Base-by-base conservation (phyloP, 2,888 invertebrate species). In the Microdon myrmicae region DNA sequence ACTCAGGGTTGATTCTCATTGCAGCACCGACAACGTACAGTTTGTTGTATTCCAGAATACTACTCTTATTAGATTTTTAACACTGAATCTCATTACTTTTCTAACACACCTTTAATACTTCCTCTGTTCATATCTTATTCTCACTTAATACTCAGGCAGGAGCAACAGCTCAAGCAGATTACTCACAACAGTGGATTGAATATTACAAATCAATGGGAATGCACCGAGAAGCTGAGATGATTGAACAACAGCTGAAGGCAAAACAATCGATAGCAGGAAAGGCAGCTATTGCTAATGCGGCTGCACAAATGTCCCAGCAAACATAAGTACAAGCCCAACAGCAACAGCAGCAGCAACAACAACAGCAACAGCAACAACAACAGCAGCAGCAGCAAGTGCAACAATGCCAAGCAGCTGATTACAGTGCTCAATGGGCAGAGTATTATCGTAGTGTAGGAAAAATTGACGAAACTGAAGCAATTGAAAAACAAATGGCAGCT, bases 371-470 rank as follows among this genome's bases (percentile, higher is more conserved):
- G 68, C 74, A 60, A 68, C 68, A 43, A 60, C 68, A 49, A 14
- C 61, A 48, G 45, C 49, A 31, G 44, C 67, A 25, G 64, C 71
- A 48, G 51, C 75, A 51, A 9, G 45, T 53, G 5, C 53, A 68
- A n/a, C 71, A 67, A 13, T 70, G 69, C 20, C 70, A 70, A 12
- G 61, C 72, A 2, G 89, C 92, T 1, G 97, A 98, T 83, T 98
- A 96, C 82, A 95, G 94, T 79, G 93, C 92, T 51, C 96, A 96
- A 76, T 98, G 98, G 98, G 95, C 94, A 3, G 96, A 96, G 79
- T 98, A 98, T 84, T 98, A 98, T 82, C 86, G 96, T 76, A 90
- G 90, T 77, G 89, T 96, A 74, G 97, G 97, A 59, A 94, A 96
- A 84, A 82, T 89, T 67, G 92, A 95, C 77, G 96, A 98, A 82